A percentile compares a stretch with the other conserved stretches of the same genome.
Conservation (phyloP, 2,888 invertebrate species). For the Suillia variegata region DNA sequence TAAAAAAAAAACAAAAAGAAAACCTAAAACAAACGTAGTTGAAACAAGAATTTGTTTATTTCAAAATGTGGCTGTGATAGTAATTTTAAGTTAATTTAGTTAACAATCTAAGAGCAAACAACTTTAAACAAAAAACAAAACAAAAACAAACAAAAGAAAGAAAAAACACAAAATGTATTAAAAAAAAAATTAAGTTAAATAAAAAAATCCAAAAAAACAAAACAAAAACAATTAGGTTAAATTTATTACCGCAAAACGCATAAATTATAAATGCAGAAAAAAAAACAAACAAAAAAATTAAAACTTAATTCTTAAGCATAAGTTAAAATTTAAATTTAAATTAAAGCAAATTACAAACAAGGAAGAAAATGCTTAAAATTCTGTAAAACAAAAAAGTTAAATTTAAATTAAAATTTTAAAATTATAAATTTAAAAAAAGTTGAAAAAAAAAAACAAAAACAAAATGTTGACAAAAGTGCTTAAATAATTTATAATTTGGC, state of each 20-base stretch:
- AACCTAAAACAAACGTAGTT: conserved; percentile 19
- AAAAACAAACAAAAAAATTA: conserved; percentile 21
- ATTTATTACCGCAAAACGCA: conserved; percentile 17
- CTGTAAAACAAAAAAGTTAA: conserved; percentile 15
- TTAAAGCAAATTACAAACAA: conserved; percentile 3
- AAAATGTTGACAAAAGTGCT: not conserved
- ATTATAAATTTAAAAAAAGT: conserved; percentile 3
- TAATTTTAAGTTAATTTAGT: conserved; percentile 36
- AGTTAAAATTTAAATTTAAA: conserved; percentile 1
- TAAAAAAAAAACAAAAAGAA: conserved; percentile 24
- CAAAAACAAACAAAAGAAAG: conserved; percentile 12
- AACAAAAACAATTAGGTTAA: conserved; percentile 13
- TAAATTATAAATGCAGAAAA: conserved; percentile 20
- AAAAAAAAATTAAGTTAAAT: conserved; percentile 27
- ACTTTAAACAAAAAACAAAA: conserved; percentile 6
- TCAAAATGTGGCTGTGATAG: conserved; percentile 53
- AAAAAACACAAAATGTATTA: conserved; percentile 25
- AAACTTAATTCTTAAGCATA: conserved; percentile 5
- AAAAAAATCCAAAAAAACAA: conserved; percentile 27
- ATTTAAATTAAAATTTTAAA: too few relatives aligned
- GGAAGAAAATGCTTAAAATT: conserved; percentile 1
- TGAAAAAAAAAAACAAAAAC: not conserved
- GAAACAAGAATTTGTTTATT: conserved; percentile 41
- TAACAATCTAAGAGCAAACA: not conserved
- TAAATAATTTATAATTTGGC: not conserved